Base-by-base conservation (phyloP, 2,888 invertebrate species). In the Leucoma salicis region DNA sequence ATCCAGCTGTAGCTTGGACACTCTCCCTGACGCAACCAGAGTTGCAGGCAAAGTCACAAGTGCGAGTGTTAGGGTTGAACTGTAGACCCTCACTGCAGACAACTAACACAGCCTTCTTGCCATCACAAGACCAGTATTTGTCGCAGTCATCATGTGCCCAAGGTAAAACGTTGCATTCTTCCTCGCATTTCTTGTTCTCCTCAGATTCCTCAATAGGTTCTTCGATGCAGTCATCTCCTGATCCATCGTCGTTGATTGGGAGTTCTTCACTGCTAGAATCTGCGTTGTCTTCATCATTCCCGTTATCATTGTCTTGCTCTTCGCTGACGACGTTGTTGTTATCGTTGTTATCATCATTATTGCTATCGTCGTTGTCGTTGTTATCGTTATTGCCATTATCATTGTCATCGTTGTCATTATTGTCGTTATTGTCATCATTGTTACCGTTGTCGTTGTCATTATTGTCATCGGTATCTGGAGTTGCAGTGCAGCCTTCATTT, bases 101-200 rank as follows among this genome's bases (percentile, higher is more conserved):
- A 0, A 63, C 60, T 14, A 82, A 18, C 11, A 69, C 57, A 1
- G 71, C 56, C 0, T 43, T 41, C 0, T 66, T 39, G 0, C 77
- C 79, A 2, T 73, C 62, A 34, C 88, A 89, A 0, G 63, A 47
- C 76, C 78, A 88, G 70, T 67, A 88, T 35, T 86, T 87, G 49
- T 86, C 81, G 29, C 88, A 86, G 14, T 81, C 80, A 0, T 69
- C 73, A 33, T 87, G 82, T 0, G 75, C 69, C 85, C 86, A 88
- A 0, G 83, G 79, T 0, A 66, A 58, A 1, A 76, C 51, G 43
- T 87, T 75, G 66, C 87, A 88, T 7, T 50, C 46, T 0, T 64
- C 47, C 14, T 47, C 39, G 49, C 87, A 86, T 56, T 13, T 42
- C n/a, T 24, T 37, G 1, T 42, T 36, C 18, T 1, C 18, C 18